A percentile compares a stretch with the other conserved stretches of the same genome.
phyloP scores from a whole-genome alignment of 1,140 invertebrate species.

The Anoplolepis gracilipes region DNA sequence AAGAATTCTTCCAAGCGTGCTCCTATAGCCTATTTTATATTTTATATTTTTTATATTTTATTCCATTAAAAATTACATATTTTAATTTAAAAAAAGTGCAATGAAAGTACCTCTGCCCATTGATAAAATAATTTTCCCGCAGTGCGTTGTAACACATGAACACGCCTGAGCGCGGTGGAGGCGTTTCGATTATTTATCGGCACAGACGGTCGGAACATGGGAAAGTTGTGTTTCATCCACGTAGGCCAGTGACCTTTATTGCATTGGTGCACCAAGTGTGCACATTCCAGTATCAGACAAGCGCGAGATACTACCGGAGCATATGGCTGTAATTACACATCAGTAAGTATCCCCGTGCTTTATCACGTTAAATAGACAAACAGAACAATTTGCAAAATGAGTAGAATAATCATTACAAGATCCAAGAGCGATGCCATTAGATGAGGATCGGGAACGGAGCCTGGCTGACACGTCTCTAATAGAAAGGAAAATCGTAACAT shows the following conservation, averaged over 20 bases:
- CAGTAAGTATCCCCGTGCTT: not conserved
- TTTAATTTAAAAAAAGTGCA: not conserved
- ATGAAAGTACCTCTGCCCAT: slow-evolving; percentile 94
- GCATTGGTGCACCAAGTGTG: slow-evolving; percentile 98
- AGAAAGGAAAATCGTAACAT: slow-evolving; percentile 95
- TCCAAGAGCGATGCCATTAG: slow-evolving; percentile 97
- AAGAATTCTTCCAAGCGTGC: slow-evolving; percentile 94
- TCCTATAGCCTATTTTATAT: slow-evolving; percentile 91
- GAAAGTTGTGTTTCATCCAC: slow-evolving; percentile 96
- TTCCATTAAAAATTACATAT: not conserved
- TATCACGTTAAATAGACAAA: not conserved
- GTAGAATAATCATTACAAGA: slow-evolving; percentile 89
- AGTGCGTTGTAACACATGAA: slow-evolving; percentile 94
- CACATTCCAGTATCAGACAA: slow-evolving; percentile 96
- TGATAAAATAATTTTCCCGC: slow-evolving; percentile 99
- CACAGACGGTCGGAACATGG: slow-evolving; percentile 92
- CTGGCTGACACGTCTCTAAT: slow-evolving; percentile 97
- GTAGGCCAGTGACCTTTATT: slow-evolving; percentile 99
- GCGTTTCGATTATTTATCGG: slow-evolving; percentile 85
- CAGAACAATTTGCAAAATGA: not conserved
- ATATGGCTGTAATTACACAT: slow-evolving; percentile 91
- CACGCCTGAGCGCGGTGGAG: slow-evolving; percentile 89
- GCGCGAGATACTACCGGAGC: slow-evolving; percentile 97
- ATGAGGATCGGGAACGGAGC: slow-evolving; percentile 97
- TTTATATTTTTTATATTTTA: slow-evolving; percentile 21